phyloP scores from a whole-genome alignment of 2,888 invertebrate species.

The Drosophila lutescens region DNA sequence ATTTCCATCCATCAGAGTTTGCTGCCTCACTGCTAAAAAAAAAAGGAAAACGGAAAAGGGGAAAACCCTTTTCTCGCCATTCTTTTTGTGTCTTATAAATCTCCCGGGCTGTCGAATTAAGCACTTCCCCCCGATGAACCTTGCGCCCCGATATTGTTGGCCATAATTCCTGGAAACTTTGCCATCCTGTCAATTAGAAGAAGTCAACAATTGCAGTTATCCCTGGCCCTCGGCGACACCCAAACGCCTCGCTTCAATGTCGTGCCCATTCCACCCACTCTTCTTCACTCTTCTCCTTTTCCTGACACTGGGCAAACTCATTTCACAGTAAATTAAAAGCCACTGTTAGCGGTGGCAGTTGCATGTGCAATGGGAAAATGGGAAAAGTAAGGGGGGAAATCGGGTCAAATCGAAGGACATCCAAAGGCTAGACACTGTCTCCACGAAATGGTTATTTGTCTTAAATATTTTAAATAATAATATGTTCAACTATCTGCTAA shows the following conservation, averaged over 20 bases:
- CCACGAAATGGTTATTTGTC: too few relatives aligned
- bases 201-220: constrained; percentile 33
- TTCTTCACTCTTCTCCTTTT: not conserved
- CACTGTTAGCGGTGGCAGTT: constrained; percentile 24
- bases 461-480: too few relatives aligned
- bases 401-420: constrained; percentile 26
- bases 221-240: constrained; percentile 7
- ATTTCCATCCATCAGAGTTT: constrained; percentile 22
- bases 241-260: not conserved
- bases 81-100: constrained; percentile 38
- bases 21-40: constrained; percentile 5
- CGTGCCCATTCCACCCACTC: not conserved
- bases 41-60: not conserved
- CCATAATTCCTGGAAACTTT: constrained; percentile 62
- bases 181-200: constrained; percentile 63
- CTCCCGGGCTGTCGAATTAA: constrained; percentile 48
- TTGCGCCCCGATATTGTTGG: constrained; percentile 37
- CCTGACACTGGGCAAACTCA: constrained; percentile 35
- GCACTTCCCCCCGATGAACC: constrained; percentile 12
- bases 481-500: too few relatives aligned
- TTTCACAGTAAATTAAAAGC: constrained; percentile 37
- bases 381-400: not conserved
- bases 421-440: not conserved
- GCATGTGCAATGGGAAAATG: constrained; percentile 2
- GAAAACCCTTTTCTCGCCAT: constrained; percentile 5